These are phyloP conservation scores for Cephus cinctus DNA, from an alignment of 1,140 invertebrate genomes.

Conservation along the genomic window DNA sequence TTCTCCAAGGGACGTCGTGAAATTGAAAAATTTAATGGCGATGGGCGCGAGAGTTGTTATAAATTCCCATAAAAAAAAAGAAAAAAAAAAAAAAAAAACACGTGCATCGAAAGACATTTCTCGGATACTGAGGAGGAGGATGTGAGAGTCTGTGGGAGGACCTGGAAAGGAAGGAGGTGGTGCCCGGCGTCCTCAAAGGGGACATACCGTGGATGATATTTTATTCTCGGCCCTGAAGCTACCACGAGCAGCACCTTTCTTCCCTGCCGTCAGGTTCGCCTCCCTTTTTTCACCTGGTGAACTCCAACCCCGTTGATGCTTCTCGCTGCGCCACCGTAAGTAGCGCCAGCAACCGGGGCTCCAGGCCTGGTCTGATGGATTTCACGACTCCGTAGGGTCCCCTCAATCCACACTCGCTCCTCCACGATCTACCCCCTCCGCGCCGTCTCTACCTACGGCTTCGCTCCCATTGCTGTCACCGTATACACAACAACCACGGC, in stretches of 20 bases:
- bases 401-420: constrained; percentile 40
- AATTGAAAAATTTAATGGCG: constrained; percentile 30
- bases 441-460: constrained; percentile 13
- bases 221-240: constrained; percentile 36
- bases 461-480: too few relatives aligned
- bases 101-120: too few relatives aligned
- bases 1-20: constrained; percentile 17
- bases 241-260: constrained; percentile 7
- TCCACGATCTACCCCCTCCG: constrained; percentile 22
- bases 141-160: not conserved
- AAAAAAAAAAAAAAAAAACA: too few relatives aligned
- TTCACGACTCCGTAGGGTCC: constrained; percentile 46
- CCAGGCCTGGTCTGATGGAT: constrained; percentile 43
- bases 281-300: constrained; percentile 5
- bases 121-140: not conserved
- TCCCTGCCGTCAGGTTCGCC: constrained; percentile 13
- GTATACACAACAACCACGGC: too few relatives aligned
- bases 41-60: too few relatives aligned
- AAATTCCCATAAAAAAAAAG: too few relatives aligned
- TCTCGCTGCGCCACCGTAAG: constrained; percentile 32
- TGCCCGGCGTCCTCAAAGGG: constrained; percentile 32
- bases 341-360: constrained; percentile 34
- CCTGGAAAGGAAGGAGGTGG: not conserved
- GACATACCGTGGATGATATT: constrained; percentile 44
- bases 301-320: constrained; percentile 32